Base-by-base conservation (phyloP, 2,797 vertebrate genomes). In the Leptodon cayanensis region DNA sequence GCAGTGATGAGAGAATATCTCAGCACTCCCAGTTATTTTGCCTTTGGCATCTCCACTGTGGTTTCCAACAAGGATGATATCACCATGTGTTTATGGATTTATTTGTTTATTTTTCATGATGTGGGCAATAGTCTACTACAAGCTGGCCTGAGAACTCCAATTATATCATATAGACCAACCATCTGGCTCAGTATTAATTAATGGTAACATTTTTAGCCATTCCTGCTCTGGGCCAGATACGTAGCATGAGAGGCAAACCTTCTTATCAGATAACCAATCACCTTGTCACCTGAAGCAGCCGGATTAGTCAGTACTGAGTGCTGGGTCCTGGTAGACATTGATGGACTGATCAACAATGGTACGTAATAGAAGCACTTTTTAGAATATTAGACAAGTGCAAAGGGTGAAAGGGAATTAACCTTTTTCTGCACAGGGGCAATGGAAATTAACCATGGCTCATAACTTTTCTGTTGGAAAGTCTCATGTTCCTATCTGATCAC, bases 81-180 rank as follows among this genome's bases (percentile, higher is more conserved):
- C 93, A 94, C 46, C 83, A 66, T 47, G 89, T 93, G 83, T 91
- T 96, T 95, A 90, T 90, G 78, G 62, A 94, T 94, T 77, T 87
- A 79, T 87, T 97, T 96, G 84, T 87, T 96, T 97, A 83, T 74
- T 94, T 95, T 89, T 86, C 84, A 66, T 78, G 15, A 83, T 93
- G 76, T 31, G 25, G 78, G 84, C 93, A 97, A 83, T 81, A 80
- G 91, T 57, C 73, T 84, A 55, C 77, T 79, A 91, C 55, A 95
- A 83, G 50, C 74, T 91, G 74, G 46, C 62, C 85, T 87, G 57
- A 90, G 44, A 91, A 47, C 54, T 94, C 49, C 85, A 86, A 21
- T 96, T 91, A 58, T 92, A 91, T 90, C 71, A 71, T 39, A 31
- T 44, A 91, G 83, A 83, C 65, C 37, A 87, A 62, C 90, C 93